A percentile compares a stretch with the other conserved stretches of the same genome.
These are phyloP conservation scores for Euclidia mi DNA, from an alignment of 2,888 invertebrate species.

Conservation along the genomic window DNA sequence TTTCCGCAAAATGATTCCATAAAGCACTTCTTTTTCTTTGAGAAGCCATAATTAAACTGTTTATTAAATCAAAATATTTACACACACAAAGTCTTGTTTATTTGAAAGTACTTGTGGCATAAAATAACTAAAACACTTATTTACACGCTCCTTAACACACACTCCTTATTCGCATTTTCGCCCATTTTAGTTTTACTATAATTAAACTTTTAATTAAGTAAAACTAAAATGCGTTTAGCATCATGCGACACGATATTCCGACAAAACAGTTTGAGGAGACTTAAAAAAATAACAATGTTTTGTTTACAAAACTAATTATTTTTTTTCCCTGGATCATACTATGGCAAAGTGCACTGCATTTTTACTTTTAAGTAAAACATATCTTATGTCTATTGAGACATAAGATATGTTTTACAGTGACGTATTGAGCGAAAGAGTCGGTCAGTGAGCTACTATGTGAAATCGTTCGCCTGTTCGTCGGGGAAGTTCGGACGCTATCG, in stretches of 20 bases:
- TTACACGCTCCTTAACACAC: too few species aligned
- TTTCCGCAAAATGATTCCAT: not conserved
- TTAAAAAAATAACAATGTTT: too few species aligned
- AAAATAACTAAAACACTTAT: not conserved
- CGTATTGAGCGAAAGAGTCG: conserved; percentile 2
- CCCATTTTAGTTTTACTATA: too few species aligned
- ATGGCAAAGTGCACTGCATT: not conserved
- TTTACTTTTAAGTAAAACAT: not conserved
- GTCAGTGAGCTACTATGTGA: not conserved
- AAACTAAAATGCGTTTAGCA: not conserved
- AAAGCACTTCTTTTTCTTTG: not conserved
- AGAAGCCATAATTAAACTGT: too few species aligned
- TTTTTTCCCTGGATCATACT: not conserved
- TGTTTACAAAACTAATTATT: not conserved
- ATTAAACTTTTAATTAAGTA: not conserved
- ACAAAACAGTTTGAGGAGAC: not conserved
- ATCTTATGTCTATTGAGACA: too few species aligned
- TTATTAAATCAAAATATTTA: too few species aligned
- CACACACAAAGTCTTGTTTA: too few species aligned
- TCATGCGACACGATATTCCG: conserved; percentile 4
- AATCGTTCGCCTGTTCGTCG: conserved; percentile 1
- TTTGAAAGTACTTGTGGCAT: not conserved
- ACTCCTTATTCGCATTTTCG: too few species aligned
- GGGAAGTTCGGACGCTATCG: conserved; percentile 1
- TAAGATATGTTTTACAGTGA: not conserved